These are phyloP conservation scores for Tridacna gigas DNA, from an alignment of 2,888 invertebrate species.

Conservation along the genomic window DNA sequence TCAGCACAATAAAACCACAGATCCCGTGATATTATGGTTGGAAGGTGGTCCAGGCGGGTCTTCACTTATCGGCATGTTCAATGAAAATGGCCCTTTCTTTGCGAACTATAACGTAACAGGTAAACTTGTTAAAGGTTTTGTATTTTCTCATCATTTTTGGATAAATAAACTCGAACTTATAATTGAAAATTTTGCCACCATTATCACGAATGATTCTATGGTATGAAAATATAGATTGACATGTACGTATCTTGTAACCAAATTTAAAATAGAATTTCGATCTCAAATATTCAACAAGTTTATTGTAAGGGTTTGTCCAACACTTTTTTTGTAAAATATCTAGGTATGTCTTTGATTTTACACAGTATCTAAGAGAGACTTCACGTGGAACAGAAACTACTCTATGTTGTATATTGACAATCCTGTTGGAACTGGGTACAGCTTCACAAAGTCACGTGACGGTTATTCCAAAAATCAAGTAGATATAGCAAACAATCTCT, in stretches of 20 bases:
- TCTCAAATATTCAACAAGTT: no score
- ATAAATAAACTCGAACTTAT: no score
- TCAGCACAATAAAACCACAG: slow-evolving; percentile 40
- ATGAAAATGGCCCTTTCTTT: slow-evolving; percentile 92
- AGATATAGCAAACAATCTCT: slow-evolving; percentile 92
- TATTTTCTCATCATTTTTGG: no score
- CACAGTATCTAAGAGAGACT: not conserved
- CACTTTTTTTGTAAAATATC: no score
- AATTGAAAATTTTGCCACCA: no score
- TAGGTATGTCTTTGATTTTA: not conserved
- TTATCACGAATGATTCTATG: no score
- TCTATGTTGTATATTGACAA: slow-evolving; percentile 95
- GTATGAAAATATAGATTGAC: no score
- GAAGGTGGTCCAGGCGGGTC: slow-evolving; percentile 85
- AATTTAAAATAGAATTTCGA: no score
- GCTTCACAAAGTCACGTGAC: slow-evolving; percentile 91
- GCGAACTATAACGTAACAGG: slow-evolving; percentile 84
- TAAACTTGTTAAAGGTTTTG: not conserved
- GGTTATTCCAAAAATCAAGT: slow-evolving; percentile 93
- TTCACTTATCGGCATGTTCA: slow-evolving; percentile 85
- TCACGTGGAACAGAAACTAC: slow-evolving; percentile 92
- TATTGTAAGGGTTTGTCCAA: no score
- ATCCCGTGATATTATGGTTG: slow-evolving; percentile 84
- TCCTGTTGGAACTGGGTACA: slow-evolving; percentile 92
- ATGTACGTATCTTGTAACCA: no score